These are phyloP conservation scores for Vultur gryphus DNA, from an alignment of 2,797 vertebrate genomes.

Conservation along the genomic window DNA sequence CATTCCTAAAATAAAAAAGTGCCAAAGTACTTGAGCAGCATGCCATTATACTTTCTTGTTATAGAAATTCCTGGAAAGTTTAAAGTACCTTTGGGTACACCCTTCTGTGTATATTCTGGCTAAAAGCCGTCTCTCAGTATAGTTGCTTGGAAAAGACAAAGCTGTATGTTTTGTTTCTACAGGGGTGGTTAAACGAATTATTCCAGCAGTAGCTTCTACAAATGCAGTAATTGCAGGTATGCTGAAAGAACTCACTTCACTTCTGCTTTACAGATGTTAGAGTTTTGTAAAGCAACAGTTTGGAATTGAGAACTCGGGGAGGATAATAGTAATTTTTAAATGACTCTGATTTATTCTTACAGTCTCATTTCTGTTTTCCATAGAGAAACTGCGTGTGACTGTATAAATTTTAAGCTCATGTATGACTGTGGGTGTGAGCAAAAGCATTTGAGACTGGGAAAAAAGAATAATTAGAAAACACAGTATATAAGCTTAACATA, in stretches of 20 bases:
- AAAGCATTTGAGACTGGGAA: background rate
- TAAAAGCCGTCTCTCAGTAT: background rate
- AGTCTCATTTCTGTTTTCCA: background rate
- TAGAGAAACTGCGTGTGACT: background rate
- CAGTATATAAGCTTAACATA: background rate
- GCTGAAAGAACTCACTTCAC: background rate
- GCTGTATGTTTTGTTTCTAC: slow-evolving; percentile 22
- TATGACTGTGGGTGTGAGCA: background rate
- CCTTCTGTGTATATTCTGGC: background rate
- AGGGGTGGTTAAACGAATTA: slow-evolving; percentile 93
- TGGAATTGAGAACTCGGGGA: background rate
- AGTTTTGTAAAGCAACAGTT: background rate
- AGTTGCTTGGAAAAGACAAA: background rate
- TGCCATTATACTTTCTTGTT: background rate
- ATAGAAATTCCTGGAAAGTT: background rate
- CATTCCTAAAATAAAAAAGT: background rate
- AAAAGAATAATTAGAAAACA: background rate
- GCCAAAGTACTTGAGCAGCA: background rate
- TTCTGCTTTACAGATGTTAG: background rate
- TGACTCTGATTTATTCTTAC: background rate
- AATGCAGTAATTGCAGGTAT: slow-evolving; percentile 95
- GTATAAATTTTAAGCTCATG: background rate
- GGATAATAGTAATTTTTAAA: background rate
- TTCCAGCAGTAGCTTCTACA: slow-evolving; percentile 92
- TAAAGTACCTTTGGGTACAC: background rate